Conservation (phyloP, 2,113 vertebrate species). For the Ophiodon elongatus region DNA sequence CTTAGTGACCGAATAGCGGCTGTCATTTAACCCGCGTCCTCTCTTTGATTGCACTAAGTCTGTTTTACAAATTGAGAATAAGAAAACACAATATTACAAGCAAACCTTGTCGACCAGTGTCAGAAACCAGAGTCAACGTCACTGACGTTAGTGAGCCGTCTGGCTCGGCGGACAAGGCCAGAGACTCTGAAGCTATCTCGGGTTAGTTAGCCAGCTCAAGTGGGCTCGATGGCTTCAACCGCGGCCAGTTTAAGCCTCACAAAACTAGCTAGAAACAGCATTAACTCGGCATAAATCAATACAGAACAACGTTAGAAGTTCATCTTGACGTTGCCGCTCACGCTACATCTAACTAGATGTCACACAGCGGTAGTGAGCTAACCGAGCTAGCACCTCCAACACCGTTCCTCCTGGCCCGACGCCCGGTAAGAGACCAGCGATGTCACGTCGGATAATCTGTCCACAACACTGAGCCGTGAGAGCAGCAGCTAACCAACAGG, state of each 20-base stretch:
- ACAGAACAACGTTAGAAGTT: not conserved
- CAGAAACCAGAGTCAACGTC: not conserved
- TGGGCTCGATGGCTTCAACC: constrained; percentile 29
- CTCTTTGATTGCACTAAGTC: rapidly evolving
- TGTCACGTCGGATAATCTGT: constrained; percentile 21
- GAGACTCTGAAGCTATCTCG: constrained; percentile 27
- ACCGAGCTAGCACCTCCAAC: constrained; percentile 59
- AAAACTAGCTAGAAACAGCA: not conserved
- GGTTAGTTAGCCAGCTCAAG: constrained; percentile 37
- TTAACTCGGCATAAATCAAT: not conserved
- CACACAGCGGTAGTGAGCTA: constrained; percentile 37
- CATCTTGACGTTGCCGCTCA: not conserved
- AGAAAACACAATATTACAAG: not conserved
- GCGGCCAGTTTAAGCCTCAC: not conserved
- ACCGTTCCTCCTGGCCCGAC: constrained; percentile 53
- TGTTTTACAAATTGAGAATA: not conserved
- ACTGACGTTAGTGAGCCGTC: constrained; percentile 9
- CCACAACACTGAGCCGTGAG: constrained; percentile 14
- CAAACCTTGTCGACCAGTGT: not conserved
- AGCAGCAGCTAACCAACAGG: not conserved
- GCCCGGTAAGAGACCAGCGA: constrained; percentile 31
- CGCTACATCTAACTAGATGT: not conserved
- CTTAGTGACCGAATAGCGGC: constrained; percentile 36
- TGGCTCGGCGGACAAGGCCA: constrained; percentile 71
- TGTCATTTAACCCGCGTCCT: constrained; percentile 41